Conservation (phyloP, 2,113 vertebrate genomes). For the Otolemur garnettii region DNA sequence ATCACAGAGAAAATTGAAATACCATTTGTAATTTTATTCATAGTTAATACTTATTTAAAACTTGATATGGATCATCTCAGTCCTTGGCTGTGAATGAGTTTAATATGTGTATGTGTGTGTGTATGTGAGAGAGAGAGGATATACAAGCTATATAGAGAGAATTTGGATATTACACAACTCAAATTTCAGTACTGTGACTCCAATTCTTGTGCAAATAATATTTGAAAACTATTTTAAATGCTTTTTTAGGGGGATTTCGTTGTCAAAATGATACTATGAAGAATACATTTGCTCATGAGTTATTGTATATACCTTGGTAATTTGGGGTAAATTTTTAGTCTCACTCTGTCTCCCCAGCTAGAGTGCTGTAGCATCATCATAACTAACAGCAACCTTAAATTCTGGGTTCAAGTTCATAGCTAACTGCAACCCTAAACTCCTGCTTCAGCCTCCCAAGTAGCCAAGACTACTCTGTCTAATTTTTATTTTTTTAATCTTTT, state of each 20-base stretch:
- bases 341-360: no score
- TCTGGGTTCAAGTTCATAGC: no score
- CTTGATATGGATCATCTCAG: neutral
- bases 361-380: no score
- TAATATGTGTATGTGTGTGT: neutral
- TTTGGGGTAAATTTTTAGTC: neutral
- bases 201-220: neutral
- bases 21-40: neutral
- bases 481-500: no score
- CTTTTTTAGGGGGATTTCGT: neutral
- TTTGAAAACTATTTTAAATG: neutral
- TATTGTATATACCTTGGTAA: neutral
- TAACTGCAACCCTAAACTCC: no score
- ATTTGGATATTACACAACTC: neutral
- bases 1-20: neutral
- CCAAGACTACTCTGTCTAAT: no score
- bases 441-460: no score
- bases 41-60: slow-evolving; percentile 3
- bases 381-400: no score
- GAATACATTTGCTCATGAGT: neutral
- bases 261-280: neutral
- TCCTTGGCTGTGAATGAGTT: neutral
- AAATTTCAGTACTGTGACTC: neutral
- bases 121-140: neutral
- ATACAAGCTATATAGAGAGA: neutral